Evolutionary conservation across 2,113 vertebrate species (phyloP), one percentile per base, ranked within the genome.

Genomic region (Alosa alosa): DNA sequence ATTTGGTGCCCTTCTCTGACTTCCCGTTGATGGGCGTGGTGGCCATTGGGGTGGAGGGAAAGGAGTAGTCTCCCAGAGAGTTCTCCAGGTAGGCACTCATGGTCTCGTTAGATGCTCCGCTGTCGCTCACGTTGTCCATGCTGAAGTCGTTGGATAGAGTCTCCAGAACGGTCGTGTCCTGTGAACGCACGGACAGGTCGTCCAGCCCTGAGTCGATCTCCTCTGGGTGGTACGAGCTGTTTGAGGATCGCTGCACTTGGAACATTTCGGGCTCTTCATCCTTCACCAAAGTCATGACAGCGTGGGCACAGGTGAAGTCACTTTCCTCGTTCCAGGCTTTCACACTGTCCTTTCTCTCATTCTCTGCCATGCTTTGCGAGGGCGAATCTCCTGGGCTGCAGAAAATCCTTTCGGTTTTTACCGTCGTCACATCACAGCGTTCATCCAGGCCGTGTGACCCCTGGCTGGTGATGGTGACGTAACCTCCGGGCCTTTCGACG

Each of bases 201-300:
- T 99, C 98, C 90, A 99, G 92, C 75, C 98, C 98, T 0, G 98
- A 99, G 93, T 99, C 97, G 0, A 97, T 96, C 91, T 99, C 98
- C 57, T 99, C 97, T 17, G 94, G 95, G 84, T 95, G 94, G 13
- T 93, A 96, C 47, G 95, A 94, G 5, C 92, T 72, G 0, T 91
- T 95, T 52, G 92, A 88, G 3, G 95, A 95, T 82, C 89, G 94
- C 1, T 93, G 91, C 81, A 94, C 94, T 25, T 93, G 95, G 86
- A 96, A 96, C 84, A 95, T n/a, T 0, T 96, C 95, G 17, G 93
- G 93, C 17, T 97, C 97, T 0, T 99, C 97, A 31, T 97, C 97
- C 31, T 93, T 97, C 85, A 99, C 93, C 90, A 99, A 90, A 0
- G 97, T 98, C 94, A 99, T 96, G 13, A 98, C 93, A 0, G 98